phyloP scores from a whole-genome alignment of 1,140 invertebrate genomes.

The Drosophila funebris region DNA sequence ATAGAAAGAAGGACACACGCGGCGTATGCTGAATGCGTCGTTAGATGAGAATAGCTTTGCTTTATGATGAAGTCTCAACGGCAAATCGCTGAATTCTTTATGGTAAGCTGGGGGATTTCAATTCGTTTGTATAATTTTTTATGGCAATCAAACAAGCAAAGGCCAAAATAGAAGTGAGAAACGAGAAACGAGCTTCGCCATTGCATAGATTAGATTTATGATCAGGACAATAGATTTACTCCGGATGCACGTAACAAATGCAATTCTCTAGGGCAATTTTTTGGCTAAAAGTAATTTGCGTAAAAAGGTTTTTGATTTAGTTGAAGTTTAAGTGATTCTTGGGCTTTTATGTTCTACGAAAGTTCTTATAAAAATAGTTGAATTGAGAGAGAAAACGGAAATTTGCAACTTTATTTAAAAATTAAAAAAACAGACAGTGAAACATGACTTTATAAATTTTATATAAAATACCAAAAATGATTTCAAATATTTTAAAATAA shows the following conservation, averaged over 20 bases:
- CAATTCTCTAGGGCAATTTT: not conserved
- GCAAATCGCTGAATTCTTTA: conserved; percentile 10
- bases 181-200: not conserved
- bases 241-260: not conserved
- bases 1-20: not conserved
- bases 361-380: too few relatives aligned
- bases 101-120: conserved; percentile 10
- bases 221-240: not conserved
- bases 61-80: conserved; percentile 12
- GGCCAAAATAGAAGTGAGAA: not conserved
- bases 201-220: not conserved
- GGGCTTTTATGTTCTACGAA: too few relatives aligned
- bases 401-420: too few relatives aligned
- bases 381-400: too few relatives aligned
- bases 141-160: conserved; percentile 1
- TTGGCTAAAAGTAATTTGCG: too few relatives aligned
- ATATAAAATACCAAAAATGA: too few relatives aligned
- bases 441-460: too few relatives aligned
- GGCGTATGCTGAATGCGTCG: conserved; percentile 9
- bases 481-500: too few relatives aligned
- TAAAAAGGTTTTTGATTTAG: too few relatives aligned
- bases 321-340: too few relatives aligned
- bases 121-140: conserved; percentile 13
- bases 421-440: too few relatives aligned
- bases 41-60: conserved; percentile 5